phyloP scores from a whole-genome alignment of 2,888 invertebrate genomes.

The Drosophila maculinotata region DNA sequence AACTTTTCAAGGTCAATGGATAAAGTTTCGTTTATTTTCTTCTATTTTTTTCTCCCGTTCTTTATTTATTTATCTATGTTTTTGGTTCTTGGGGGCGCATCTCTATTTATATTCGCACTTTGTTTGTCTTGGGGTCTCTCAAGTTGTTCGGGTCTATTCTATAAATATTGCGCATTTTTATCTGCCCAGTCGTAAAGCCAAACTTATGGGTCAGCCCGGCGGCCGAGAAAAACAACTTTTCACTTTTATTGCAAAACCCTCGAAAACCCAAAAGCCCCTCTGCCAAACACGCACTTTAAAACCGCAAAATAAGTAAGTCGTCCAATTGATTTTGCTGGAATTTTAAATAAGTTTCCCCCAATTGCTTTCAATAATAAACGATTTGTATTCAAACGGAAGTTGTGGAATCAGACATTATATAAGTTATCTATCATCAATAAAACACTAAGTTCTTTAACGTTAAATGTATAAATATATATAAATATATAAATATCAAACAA shows the following conservation, averaged over 20 bases:
- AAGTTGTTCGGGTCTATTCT: conserved; percentile 30
- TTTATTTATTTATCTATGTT: conserved; percentile 24
- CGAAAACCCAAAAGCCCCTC: not conserved
- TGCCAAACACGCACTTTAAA: conserved; percentile 13
- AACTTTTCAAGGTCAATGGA: conserved; percentile 68
- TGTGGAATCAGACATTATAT: not conserved
- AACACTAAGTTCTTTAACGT: too few species aligned
- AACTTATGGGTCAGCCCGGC: conserved; percentile 57
- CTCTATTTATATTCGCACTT: conserved; percentile 48
- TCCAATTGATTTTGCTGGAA: conserved; percentile 38
- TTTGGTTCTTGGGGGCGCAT: conserved; percentile 13
- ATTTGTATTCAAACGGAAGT: not conserved
- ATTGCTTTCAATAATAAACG: not conserved
- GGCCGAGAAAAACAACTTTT: conserved; percentile 29
- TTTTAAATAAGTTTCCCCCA: conserved; percentile 6
- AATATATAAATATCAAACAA: too few species aligned
- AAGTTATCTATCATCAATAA: not conserved
- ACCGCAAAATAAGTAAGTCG: conserved; percentile 30
- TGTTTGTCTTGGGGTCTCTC: conserved; percentile 2
- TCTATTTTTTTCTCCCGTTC: not conserved
- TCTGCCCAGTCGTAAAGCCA: conserved; percentile 46
- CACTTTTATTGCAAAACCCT: conserved; percentile 32
- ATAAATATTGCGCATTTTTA: conserved; percentile 53
- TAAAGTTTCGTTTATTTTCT: conserved; percentile 53
- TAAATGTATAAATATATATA: too few species aligned